Evolutionary conservation across 2,797 vertebrate species (phyloP), one percentile per base, ranked within the genome.

Genomic region (Characodon lateralis): DNA sequence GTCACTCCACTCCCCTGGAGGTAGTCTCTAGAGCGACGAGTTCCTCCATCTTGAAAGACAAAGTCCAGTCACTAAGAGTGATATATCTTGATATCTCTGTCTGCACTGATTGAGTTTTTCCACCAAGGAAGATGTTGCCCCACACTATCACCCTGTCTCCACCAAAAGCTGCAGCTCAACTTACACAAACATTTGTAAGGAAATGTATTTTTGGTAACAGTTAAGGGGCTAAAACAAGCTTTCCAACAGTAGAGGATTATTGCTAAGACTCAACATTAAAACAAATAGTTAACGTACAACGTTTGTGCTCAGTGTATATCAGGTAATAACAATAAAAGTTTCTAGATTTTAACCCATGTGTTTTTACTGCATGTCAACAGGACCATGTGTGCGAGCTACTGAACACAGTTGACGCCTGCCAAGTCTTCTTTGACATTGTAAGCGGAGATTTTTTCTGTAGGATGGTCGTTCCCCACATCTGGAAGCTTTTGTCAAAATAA

Each of bases 391-490:
- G 97, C 94, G 98, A 99, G 94, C 96, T 99, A 93, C 95, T 99
- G 84, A 99, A 99, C 95, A 99, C 98, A 89, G 97, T 99, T 70
- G 98, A 99, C 77, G 97, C 95, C 90, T 99, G 97, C 94, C 98
- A 99, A 94, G 98, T 99, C 91, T 99, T 99, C 96, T 99, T 99
- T 95, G 98, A 99, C 88, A 98, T 99, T 87, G 98, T 99, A 95
- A 98, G 83, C n/a, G 35, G 69, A 31, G 46, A 4, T 0, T 3
- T 71, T 66, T 72, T 59, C 16, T 31, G 24, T 9, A n/a, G 2
- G 12, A 1, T 5, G 5, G 2, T 69, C 55, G 5, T 31, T 61
- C 5, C 6, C 7, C 5, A 22, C 22, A 5, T 7, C 20, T 53
- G 51, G 20, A 53, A 20, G 51, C 20, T 7, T 22, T 20, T 20